A percentile compares a stretch with the other conserved stretches of the same genome.
phyloP scores from a whole-genome alignment of 2,797 vertebrate species.

The Ambastaia sidthimunki region DNA sequence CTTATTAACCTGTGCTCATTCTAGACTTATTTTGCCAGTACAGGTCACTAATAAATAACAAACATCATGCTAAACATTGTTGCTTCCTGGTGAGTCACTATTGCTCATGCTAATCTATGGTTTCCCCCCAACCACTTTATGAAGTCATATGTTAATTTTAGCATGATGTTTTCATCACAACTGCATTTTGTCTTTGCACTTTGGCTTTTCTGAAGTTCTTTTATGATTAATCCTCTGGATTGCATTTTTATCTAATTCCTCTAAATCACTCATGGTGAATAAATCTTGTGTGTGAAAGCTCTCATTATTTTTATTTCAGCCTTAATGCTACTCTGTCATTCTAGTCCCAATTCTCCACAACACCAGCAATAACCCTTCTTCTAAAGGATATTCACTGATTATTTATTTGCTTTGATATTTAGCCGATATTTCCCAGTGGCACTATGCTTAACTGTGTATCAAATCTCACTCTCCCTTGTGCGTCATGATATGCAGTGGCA shows the following conservation, averaged over 20 bases:
- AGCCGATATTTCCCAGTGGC: slow-evolving; percentile 49
- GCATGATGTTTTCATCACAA: not conserved
- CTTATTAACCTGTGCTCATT: no score
- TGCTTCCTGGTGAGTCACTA: not conserved
- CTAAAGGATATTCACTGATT: slow-evolving; percentile 51
- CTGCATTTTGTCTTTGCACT: not conserved
- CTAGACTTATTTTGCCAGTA: no score
- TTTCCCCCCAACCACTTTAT: not conserved
- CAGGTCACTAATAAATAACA: no score
- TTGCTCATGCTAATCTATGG: slow-evolving; percentile 3
- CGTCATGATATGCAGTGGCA: slow-evolving; percentile 42
- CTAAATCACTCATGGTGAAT: slow-evolving; percentile 10
- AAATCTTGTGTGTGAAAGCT: slow-evolving; percentile 19
- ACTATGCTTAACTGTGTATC: slow-evolving; percentile 52
- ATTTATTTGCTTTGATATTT: slow-evolving; percentile 61
- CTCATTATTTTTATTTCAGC: slow-evolving; percentile 21
- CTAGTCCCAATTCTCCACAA: slow-evolving; percentile 36
- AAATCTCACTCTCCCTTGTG: slow-evolving; percentile 47
- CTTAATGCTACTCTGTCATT: slow-evolving; percentile 24
- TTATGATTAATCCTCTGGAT: slow-evolving; percentile 37
- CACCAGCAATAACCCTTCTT: slow-evolving; percentile 51
- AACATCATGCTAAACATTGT: no score
- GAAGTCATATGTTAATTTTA: not conserved
- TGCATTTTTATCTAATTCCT: slow-evolving; percentile 1
- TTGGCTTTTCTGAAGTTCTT: not conserved